Evolutionary conservation across 30 jellyfish, hydroid and myxozoan genomes (phyloP).

Genomic region (Haliclystus octoradiatus): DNA sequence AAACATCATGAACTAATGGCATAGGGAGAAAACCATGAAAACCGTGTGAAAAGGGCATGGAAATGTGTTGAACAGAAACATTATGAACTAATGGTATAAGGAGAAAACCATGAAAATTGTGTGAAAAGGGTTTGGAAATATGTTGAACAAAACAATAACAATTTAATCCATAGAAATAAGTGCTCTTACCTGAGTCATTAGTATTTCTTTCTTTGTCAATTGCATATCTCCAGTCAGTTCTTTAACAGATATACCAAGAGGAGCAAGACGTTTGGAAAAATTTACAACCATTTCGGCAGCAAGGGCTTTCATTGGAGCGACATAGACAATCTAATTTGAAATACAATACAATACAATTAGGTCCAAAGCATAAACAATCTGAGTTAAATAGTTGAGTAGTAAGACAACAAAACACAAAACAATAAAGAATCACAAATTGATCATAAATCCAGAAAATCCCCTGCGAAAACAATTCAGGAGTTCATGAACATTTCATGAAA

Average conservation of each 20-base stretch:
- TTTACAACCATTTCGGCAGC: constrained; percentile 98
- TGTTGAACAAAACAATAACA: neutral
- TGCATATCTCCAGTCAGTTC: constrained; percentile 99
- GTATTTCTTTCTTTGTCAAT: constrained; percentile 75
- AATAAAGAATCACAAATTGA: too few relatives aligned
- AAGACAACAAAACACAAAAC: too few relatives aligned
- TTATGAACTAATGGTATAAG: neutral
- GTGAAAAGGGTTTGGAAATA: constrained; percentile 71
- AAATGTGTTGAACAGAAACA: neutral
- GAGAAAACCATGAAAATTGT: too few relatives aligned
- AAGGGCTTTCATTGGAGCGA: constrained; percentile 99
- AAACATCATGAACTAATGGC: neutral
- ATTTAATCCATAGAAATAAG: too few relatives aligned
- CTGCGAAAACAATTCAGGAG: too few relatives aligned
- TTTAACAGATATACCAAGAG: constrained; percentile 71
- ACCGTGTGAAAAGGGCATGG: constrained; percentile 83
- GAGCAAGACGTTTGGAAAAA: constrained; percentile 62
- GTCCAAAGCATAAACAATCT: too few relatives aligned
- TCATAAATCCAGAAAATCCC: too few relatives aligned
- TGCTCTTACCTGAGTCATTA: constrained; percentile 67
- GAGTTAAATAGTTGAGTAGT: too few relatives aligned
- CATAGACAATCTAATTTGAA: constrained; percentile 89
- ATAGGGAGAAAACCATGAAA: too few relatives aligned
- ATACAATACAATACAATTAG: too few relatives aligned
- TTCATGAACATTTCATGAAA: too few relatives aligned